phyloP scores from a whole-genome alignment of 2,113 vertebrate genomes.

The Gallinago jamesoni region DNA sequence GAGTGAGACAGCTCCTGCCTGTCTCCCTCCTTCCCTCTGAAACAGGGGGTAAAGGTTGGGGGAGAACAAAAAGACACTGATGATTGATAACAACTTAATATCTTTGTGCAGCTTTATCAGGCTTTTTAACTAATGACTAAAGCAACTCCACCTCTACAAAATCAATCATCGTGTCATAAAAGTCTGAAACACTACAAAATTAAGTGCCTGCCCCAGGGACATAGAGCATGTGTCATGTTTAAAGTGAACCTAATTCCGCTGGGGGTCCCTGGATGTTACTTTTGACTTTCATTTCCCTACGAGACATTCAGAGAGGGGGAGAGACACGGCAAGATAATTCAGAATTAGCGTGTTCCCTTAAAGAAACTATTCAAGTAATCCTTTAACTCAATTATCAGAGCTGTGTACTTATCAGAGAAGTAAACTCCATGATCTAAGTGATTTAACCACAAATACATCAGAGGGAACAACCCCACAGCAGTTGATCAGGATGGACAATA shows the following conservation, averaged over 20 bases:
- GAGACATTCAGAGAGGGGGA: neutral
- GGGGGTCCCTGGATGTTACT: neutral
- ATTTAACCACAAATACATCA: neutral
- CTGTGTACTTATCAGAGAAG: neutral
- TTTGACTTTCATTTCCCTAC: conserved; percentile 18
- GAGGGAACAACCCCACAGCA: neutral
- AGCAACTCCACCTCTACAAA: conserved; percentile 40
- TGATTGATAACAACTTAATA: conserved; percentile 56
- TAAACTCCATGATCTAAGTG: neutral
- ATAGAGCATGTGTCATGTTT: conserved; percentile 24
- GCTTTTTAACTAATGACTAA: conserved; percentile 61
- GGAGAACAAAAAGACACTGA: conserved; percentile 22
- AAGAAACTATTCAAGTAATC: neutral
- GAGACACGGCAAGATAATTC: neutral
- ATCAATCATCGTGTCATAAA: conserved; percentile 62
- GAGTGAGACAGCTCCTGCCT: conserved; percentile 4
- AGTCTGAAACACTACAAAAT: conserved; percentile 44
- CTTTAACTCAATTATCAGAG: neutral
- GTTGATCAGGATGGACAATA: neutral
- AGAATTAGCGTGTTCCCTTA: neutral
- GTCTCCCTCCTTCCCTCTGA: neutral
- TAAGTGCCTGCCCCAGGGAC: conserved; percentile 39
- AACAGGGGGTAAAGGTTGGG: neutral
- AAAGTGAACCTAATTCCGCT: conserved; percentile 27
- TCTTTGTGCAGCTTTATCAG: conserved; percentile 43